Percentiles rank a stretch among this genome's conserved stretches.
Conservation (phyloP, 2,888 invertebrate species). For the Chaetoderma sp. region DNA sequence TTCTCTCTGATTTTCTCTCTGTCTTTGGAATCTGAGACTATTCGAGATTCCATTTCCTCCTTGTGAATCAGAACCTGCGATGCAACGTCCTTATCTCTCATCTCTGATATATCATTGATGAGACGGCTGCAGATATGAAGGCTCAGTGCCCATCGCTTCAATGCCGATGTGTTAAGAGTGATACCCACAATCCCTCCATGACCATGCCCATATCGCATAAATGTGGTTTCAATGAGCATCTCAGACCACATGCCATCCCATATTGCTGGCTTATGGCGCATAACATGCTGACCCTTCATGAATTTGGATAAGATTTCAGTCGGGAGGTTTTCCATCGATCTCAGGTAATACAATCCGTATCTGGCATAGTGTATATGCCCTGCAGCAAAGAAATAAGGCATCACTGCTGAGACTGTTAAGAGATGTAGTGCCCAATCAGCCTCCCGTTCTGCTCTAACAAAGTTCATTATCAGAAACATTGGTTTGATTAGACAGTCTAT, state of each 20-base stretch:
- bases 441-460: constrained; percentile 36
- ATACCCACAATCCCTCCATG: constrained; percentile 40
- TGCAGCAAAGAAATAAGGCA: constrained; percentile 43
- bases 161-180: constrained; percentile 35
- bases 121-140: constrained; percentile 32
- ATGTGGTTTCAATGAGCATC: constrained; percentile 46
- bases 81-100: too few species aligned
- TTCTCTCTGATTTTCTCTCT: constrained; percentile 18
- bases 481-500: constrained; percentile 35
- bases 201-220: constrained; percentile 47
- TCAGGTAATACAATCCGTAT: too few species aligned
- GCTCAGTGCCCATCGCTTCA: constrained; percentile 41
- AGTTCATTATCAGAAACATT: constrained; percentile 37
- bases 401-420: constrained; percentile 29
- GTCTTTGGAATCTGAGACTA: constrained; percentile 24
- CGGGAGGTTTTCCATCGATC: too few species aligned
- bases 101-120: constrained; percentile 6
- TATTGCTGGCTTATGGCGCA: constrained; percentile 36
- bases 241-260: constrained; percentile 46
- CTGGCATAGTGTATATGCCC: constrained; percentile 39
- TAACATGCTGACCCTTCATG: constrained; percentile 40
- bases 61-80: constrained; percentile 18
- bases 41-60: constrained; percentile 28
- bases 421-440: constrained; percentile 40
- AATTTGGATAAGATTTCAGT: constrained; percentile 28